These are phyloP conservation scores for Teleogryllus oceanicus DNA, from an alignment of 2,888 invertebrate species.

Conservation along the genomic window DNA sequence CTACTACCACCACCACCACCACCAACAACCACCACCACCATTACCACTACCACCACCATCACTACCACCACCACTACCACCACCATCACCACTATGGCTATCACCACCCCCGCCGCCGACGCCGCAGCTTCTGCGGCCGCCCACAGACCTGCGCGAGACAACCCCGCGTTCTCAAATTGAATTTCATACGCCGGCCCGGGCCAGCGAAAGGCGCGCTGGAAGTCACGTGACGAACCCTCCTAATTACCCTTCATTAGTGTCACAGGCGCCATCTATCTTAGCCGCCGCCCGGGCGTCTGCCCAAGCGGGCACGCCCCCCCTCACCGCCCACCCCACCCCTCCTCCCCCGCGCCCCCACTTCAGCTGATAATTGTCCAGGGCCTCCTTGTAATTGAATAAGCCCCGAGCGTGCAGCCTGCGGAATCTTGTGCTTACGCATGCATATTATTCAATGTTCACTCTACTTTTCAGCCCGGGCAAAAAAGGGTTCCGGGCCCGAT, in stretches of 20 bases:
- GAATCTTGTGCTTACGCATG: conserved; percentile 9
- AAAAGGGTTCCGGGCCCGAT: not conserved
- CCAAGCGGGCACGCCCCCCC: not conserved
- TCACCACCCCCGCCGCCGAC: not conserved
- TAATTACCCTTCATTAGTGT: conserved; percentile 18
- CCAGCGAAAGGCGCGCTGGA: not conserved
- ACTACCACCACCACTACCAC: too few relatives aligned
- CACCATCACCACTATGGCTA: not conserved
- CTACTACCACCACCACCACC: too few relatives aligned
- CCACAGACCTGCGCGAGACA: not conserved
- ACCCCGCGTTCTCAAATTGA: not conserved
- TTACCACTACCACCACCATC: too few relatives aligned
- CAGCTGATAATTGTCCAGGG: not conserved
- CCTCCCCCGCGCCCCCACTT: not conserved
- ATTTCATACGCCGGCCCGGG: not conserved
- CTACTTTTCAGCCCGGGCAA: not conserved
- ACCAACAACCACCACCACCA: too few relatives aligned
- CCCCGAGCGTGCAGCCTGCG: not conserved
- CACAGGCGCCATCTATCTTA: not conserved
- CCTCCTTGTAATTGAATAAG: conserved; percentile 12
- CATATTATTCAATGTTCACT: conserved; percentile 9
- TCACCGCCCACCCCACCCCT: not conserved
- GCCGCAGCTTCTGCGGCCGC: not conserved
- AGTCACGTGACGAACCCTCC: conserved; percentile 18
- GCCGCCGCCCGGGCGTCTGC: not conserved